Evolutionary conservation across 2,797 vertebrate species (phyloP), one percentile per base, ranked within the genome.

Genomic region (Propithecus deckenii): DNA sequence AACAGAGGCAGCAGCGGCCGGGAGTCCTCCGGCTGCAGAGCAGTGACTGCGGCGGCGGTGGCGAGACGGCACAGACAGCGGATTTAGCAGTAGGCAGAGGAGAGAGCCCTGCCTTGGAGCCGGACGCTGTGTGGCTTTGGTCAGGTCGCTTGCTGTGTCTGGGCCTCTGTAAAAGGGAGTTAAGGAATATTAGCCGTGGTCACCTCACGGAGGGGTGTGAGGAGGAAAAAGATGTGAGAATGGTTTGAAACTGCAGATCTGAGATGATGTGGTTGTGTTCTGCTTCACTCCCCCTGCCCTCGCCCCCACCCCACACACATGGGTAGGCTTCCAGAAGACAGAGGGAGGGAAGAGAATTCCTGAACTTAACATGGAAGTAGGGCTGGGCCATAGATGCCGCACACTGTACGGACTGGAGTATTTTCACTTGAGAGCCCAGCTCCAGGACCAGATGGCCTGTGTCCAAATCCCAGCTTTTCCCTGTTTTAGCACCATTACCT

Each of bases 231-330:
- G 30, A 8, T 59, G 43, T 23, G 52, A 65, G 48, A 22, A 18
- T n/a, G 61, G 9, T 43, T 48, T 65, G 88, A 86, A 50, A 50
- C 35, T 28, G 14, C 69, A 55, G 6, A 17, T 57, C 20, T 28
- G 67, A 86, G 72, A 63, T 22, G 78, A 25, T 1, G 32, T 3
- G 28, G 35, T 50, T 43, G 6, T 7, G 38, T 11, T 22, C 88
- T 28, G n/a, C 67, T n/a, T 79, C 63, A 23, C 6, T 25, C 23
- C 17, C 13, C 25, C 25, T 0, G 13, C 28, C 25, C 17, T 23
- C 28, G 1, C 0, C n/a, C 15, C 23, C 9, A 50, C 5, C 0
- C 13, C 11, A 8, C 25, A 23, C 6, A 22, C 41, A 14, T 50
- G 43, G 4, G 20, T 41, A n/a, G 15, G 79, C 55, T 52, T 87